Percentiles rank a stretch among this genome's conserved stretches.
Conservation (phyloP, 2,888 invertebrate genomes). For the Halictus quadricinctus region DNA sequence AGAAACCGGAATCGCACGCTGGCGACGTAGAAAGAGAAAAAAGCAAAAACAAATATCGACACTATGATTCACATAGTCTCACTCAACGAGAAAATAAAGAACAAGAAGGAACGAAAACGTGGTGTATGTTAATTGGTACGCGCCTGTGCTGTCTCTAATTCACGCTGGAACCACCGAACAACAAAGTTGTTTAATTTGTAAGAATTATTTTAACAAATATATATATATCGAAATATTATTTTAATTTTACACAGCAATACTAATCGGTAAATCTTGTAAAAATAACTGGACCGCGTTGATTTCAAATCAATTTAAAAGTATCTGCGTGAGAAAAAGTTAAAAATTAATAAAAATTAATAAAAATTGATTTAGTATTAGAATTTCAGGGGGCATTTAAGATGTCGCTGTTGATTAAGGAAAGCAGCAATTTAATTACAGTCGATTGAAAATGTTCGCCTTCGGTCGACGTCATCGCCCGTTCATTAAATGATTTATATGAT, state of each 20-base stretch:
- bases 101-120: not conserved
- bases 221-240: not conserved
- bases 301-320: too few relatives aligned
- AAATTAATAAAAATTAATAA: not conserved
- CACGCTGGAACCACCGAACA: not conserved
- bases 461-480: not conserved
- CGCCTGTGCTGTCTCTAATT: not conserved
- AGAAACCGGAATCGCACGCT: slow-evolving; percentile 26
- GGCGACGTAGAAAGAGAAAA: not conserved
- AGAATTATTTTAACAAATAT: not conserved
- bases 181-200: not conserved
- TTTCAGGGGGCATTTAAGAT: not conserved
- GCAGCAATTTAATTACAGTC: not conserved
- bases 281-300: not conserved
- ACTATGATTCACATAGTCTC: not conserved
- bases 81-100: not conserved
- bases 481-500: not conserved
- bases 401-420: not conserved
- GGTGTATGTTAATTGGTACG: not conserved
- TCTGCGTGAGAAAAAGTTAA: not conserved
- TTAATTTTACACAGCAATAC: not conserved
- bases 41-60: not conserved
- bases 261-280: not conserved
- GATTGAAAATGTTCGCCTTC: not conserved
- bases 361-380: too few relatives aligned